Evolutionary conservation across 1,140 invertebrate genomes (phyloP), one percentile per base, ranked within the genome.

Genomic region (Drosophila paulistorum): DNA sequence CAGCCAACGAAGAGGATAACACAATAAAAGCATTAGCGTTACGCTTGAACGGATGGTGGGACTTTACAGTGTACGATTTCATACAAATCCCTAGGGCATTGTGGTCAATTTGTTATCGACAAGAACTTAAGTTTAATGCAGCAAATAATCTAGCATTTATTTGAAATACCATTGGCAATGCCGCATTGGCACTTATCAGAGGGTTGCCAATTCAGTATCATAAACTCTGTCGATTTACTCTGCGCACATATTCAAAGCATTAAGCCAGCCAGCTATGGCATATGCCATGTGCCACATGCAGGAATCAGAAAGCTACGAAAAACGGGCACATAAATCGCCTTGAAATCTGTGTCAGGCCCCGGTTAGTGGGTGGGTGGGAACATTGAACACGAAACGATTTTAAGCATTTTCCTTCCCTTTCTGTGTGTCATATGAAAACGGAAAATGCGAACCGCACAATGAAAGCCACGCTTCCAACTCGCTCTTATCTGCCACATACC

Each of bases 271-370:
- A 35, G 42, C 37, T 30, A 74, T n/a, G 11, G 51, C 62, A 59
- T 30, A 33, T 58, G 35, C 35, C 72, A 76, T 76, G 63, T 77
- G 74, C 74, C 66, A 77, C 54, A 71, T 20, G 20, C 74, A 71
- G 73, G 74, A 77, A 33, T 23, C 9, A 42, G 61, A 74, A 33
- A 41, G 45, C 45, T 60, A 71, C 33, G 45, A 64, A 69, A 70
- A 67, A 17, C 57, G 54, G 57, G 41, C 71, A 58, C 68, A 72
- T 72, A 79, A 76, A 82, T 79, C 68, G 71, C 65, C 65, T 64
- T 54, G 64, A 76, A 83, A 83, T 83, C 72, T 68, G 65, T 83
- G 76, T 83, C 76, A 79, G 72, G 63, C 63, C 37, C 17, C 39
- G 33, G 17, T n/a, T 35, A 30, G 55, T 51, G 26, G 20, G 55